These are phyloP conservation scores for Morpho helenor DNA, from an alignment of 2,888 invertebrate genomes.

Conservation along the genomic window DNA sequence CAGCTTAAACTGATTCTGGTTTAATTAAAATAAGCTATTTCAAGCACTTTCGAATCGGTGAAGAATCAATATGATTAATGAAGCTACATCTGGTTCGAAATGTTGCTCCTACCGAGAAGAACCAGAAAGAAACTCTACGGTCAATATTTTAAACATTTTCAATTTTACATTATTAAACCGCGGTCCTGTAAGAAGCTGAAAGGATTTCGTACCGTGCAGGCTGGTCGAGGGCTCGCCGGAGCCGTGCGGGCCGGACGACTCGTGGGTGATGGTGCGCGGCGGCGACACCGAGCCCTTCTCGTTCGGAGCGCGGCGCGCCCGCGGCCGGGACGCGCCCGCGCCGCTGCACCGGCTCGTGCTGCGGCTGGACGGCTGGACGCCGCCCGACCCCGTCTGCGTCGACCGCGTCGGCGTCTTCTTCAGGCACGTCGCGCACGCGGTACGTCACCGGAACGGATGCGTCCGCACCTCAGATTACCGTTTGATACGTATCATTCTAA, in stretches of 20 bases:
- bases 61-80: too few relatives aligned
- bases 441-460: conserved; percentile 22
- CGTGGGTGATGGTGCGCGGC: conserved; percentile 86
- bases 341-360: conserved; percentile 92
- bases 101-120: too few relatives aligned
- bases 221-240: conserved; percentile 39
- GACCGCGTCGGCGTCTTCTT: conserved; percentile 98
- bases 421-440: conserved; percentile 72
- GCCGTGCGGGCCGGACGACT: conserved; percentile 61
- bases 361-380: conserved; percentile 93
- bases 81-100: too few relatives aligned
- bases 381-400: conserved; percentile 93
- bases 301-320: conserved; percentile 86
- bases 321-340: conserved; percentile 85
- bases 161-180: too few relatives aligned
- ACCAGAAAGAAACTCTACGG: too few relatives aligned
- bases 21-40: too few relatives aligned
- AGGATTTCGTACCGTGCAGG: too few relatives aligned
- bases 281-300: conserved; percentile 91
- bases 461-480: not conserved
- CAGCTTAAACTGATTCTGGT: too few relatives aligned
- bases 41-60: too few relatives aligned
- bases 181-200: too few relatives aligned
- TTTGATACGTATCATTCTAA: not conserved
- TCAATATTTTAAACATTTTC: too few relatives aligned